phyloP scores from a whole-genome alignment of 2,113 vertebrate genomes.

The Lynx canadensis region DNA sequence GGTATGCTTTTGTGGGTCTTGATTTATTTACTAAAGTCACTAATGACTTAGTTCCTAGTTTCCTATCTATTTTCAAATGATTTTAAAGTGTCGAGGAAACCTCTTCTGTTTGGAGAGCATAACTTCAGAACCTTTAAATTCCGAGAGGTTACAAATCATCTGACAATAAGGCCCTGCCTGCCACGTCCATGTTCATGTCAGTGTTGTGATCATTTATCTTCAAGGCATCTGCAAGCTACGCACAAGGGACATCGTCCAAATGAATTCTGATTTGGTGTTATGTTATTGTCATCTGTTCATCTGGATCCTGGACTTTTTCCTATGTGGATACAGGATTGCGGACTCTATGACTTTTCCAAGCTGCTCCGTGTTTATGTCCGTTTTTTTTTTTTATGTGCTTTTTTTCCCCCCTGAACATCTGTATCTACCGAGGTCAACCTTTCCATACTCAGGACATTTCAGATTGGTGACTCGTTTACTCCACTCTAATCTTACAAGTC shows the following conservation, averaged over 20 bases:
- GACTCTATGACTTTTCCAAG: background rate
- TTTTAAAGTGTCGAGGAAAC: background rate
- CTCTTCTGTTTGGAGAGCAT: background rate
- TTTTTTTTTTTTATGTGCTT: background rate
- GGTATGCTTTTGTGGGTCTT: background rate
- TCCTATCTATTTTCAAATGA: constrained; percentile 32
- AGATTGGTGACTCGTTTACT: background rate
- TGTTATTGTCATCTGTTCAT: background rate
- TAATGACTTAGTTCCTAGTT: background rate
- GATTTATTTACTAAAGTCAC: background rate
- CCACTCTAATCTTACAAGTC: constrained; percentile 44
- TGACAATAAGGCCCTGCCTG: background rate
- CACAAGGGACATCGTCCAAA: background rate
- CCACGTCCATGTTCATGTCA: background rate
- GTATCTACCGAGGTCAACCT: background rate
- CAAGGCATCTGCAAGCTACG: background rate
- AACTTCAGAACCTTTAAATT: background rate
- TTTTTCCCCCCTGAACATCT: background rate
- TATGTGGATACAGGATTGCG: background rate
- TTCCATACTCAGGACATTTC: background rate
- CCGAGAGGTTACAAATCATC: background rate
- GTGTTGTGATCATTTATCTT: constrained; percentile 16
- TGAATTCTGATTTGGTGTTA: constrained; percentile 24
- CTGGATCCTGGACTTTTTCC: constrained; percentile 6
- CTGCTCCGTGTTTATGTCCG: background rate